These are phyloP conservation scores for Brachyrhaphis roseni DNA, from an alignment of 2,797 vertebrate species.

Conservation along the genomic window DNA sequence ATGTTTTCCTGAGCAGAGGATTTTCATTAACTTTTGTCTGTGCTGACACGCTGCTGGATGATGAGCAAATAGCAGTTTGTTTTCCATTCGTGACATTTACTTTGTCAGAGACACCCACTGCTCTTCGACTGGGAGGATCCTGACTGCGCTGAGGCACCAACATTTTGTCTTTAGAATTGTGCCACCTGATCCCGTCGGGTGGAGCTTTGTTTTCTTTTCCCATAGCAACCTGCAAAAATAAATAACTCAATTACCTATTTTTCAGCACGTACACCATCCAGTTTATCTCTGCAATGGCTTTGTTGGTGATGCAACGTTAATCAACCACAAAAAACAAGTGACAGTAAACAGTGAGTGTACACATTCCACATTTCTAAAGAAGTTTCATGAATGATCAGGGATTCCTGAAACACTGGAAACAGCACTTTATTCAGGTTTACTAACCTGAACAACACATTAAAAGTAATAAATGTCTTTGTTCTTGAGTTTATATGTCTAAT, in stretches of 20 bases:
- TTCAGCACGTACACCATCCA: neutral
- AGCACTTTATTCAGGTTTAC: no score
- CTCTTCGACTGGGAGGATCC: slow-evolving; percentile 7
- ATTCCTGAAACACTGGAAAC: no score
- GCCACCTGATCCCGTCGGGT: neutral
- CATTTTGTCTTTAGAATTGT: slow-evolving; percentile 13
- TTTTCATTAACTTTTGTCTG: neutral
- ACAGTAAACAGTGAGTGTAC: no score
- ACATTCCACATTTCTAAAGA: no score
- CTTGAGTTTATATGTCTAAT: no score
- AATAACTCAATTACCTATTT: neutral
- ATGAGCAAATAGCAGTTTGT: neutral
- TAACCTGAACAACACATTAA: no score
- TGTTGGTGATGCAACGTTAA: neutral
- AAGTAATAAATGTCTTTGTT: neutral
- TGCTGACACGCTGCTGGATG: neutral
- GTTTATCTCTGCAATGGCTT: neutral
- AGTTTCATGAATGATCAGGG: no score
- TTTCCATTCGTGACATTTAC: neutral
- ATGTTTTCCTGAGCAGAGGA: slow-evolving; percentile 4
- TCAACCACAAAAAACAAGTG: neutral
- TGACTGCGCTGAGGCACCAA: neutral
- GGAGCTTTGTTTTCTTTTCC: slow-evolving; percentile 75
- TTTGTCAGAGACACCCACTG: slow-evolving; percentile 12
- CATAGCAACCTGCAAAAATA: slow-evolving; percentile 39